phyloP scores from a whole-genome alignment of 2,113 vertebrate species.

The Neolamprologus hecqui region DNA sequence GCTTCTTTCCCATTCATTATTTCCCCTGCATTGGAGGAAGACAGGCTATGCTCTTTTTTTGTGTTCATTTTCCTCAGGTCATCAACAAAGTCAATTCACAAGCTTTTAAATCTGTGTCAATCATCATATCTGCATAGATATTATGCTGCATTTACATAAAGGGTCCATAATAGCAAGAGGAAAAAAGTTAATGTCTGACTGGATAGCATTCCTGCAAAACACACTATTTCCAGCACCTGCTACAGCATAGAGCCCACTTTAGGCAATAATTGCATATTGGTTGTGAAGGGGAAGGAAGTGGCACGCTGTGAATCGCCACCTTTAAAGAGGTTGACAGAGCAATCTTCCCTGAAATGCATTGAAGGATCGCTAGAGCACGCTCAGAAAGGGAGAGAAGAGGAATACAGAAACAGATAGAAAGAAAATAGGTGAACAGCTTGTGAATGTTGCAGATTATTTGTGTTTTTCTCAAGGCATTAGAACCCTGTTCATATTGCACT shows the following conservation, averaged over 20 bases:
- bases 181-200: background rate
- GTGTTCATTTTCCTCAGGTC: background rate
- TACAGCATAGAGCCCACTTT: background rate
- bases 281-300: conserved; percentile 30
- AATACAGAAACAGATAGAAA: background rate
- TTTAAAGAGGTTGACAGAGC: conserved; percentile 43
- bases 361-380: background rate
- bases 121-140: background rate
- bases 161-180: background rate
- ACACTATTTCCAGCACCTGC: conserved; percentile 34
- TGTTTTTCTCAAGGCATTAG: background rate
- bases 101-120: background rate
- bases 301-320: conserved; percentile 31
- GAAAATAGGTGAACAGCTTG: background rate
- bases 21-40: background rate
- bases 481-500: background rate
- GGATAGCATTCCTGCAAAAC: conserved; percentile 17
- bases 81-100: background rate
- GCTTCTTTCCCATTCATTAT: background rate
- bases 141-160: background rate
- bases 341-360: conserved; percentile 36
- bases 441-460: background rate
- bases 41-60: background rate
- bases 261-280: conserved; percentile 47
- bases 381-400: background rate